Evolutionary conservation across 2,113 vertebrate species (phyloP), one percentile per base, ranked within the genome.

Genomic region (Dascyllus trimaculatus): DNA sequence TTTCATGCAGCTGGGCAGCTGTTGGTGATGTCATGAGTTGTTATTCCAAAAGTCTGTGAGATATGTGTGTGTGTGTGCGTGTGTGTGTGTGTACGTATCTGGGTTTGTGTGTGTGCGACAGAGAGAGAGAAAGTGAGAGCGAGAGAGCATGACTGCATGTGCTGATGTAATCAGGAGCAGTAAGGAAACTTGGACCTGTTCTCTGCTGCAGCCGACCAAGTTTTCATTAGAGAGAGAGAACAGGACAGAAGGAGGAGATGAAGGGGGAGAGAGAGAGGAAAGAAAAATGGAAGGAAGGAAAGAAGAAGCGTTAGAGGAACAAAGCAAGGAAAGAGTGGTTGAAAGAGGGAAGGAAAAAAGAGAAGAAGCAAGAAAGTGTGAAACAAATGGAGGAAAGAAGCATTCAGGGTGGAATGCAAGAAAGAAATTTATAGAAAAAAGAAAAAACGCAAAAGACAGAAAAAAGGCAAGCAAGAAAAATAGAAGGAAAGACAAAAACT

Each of bases 91-190:
- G 73, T 64, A 35, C 13, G 52, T 24, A 51, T 1, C n/a, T 1
- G 72, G 2, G 75, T 6, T 56, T 22, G 74, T 29, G 79, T 49
- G 48, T 49, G 48, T 49, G 48, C 6, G 71, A 64, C 60, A 62
- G 60, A 61, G 73, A 51, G 48, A 59, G 61, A 49, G 38, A 65
- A 21, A 40, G 71, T 77, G 84, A 49, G 79, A 63, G 51, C 49
- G 62, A 74, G 81, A 58, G 73, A 70, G 68, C 58, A 85, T 74
- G 88, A 87, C 80, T 93, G 81, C 85, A 88, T 93, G 91, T 89
- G 91, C 85, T 95, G 93, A 94, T 93, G 93, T 91, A 91, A 94
- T 94, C 91, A 91, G 56, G 60, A 81, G 53, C 89, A 85, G 87
- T 69, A 62, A 81, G 93, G 89, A 93, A 92, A 91, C 64, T 93